Base-by-base conservation (phyloP, 2,888 invertebrate species). In the Oasisia sp. region DNA sequence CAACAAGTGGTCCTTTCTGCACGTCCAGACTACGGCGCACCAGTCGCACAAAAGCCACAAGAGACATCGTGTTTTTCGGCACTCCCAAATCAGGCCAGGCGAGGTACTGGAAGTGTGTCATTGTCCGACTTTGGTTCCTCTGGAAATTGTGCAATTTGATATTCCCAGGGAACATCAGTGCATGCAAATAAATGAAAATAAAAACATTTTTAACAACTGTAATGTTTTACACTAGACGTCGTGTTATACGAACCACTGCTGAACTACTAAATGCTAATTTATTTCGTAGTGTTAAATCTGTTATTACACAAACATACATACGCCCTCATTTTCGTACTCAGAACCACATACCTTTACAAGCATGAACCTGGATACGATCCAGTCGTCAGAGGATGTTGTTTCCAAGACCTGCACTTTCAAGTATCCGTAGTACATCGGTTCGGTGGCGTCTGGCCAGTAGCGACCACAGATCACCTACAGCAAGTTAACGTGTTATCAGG, bases 41-140 rank as follows among this genome's bases (percentile, higher is more conserved):
- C 19, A 93, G 92, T 11, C 92, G 92, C 91, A 93, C 92, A 90
- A 93, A 93, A 14, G 38, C 56, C 32, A 93, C 27, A 27, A 93
- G 92, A 4, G 93, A 93, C 45, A 92, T 91, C 0, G 99, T 98
- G 91, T 98, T 98, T 94, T 97, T 97, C 2, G 99, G 99, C 94
- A 99, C 98, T 9, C 98, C 98, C 96, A 99, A 99, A 97, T 99
- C 99, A 0, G 99, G 99, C 99, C 99, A 99, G 58, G 98, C 98
- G 38, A 98, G 98, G 96, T 99, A 99, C 96, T 99, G 99, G 96
- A 98, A 99, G 96, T 99, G 99, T 94, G 98, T 97, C 12, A 94
- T 45, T 38, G 50, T 56, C 32, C 94, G 91, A 3, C 89, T 92
- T 45, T 92, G 74, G 14, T 94, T 91, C 27, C 93, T 94, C 94